Evolutionary conservation across 2,797 vertebrate genomes (phyloP).

Genomic region (Macrochelys suwanniensis): DNA sequence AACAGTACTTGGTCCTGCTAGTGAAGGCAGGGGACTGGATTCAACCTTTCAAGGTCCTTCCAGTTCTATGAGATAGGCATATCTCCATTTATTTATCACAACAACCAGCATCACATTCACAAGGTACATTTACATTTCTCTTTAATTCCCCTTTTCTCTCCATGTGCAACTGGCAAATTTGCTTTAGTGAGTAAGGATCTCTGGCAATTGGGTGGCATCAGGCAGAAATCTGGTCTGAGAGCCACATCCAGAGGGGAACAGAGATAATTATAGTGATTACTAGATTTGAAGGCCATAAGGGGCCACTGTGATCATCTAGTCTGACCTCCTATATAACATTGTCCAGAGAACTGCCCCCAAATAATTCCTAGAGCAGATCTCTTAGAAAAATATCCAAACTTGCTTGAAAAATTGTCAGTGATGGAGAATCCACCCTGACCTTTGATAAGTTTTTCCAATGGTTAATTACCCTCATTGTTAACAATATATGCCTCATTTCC

Average conservation of each 20-base stretch:
- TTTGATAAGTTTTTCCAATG: background rate
- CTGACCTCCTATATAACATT: background rate
- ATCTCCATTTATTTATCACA: background rate
- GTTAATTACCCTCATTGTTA: background rate
- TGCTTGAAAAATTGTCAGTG: background rate
- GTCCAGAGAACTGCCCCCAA: background rate
- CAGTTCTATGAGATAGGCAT: no score
- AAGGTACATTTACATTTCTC: background rate
- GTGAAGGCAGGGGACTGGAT: no score
- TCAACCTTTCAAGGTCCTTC: no score
- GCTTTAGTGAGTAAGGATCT: background rate
- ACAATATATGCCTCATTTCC: background rate
- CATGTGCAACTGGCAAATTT: background rate
- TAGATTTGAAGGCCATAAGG: background rate
- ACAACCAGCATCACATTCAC: background rate
- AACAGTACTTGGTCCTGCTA: no score
- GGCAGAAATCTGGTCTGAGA: background rate
- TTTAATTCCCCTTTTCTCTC: background rate
- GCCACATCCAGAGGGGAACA: background rate
- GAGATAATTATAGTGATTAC: background rate
- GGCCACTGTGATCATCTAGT: background rate
- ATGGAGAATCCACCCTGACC: background rate
- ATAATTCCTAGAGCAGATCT: background rate
- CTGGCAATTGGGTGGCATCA: background rate
- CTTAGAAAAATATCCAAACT: background rate